These are phyloP conservation scores for Mimas tiliae DNA, from an alignment of 2,888 invertebrate species.

Conservation along the genomic window DNA sequence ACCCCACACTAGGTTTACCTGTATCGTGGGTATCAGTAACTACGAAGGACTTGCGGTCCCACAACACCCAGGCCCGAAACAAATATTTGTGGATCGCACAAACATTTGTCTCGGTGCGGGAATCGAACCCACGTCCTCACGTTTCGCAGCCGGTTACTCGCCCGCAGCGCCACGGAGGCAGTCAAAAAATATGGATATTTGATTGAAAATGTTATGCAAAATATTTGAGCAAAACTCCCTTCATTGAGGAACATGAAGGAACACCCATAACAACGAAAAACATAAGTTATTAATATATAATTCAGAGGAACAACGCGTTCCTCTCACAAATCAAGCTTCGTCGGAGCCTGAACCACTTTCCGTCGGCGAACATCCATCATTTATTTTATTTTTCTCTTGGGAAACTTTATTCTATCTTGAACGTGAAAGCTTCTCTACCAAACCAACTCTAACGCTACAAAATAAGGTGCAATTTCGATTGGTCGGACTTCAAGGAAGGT, in stretches of 20 bases:
- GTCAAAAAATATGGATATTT: no score
- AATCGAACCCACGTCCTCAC: no score
- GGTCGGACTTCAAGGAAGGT: neutral
- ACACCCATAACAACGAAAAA: neutral
- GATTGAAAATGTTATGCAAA: no score
- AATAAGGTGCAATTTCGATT: neutral
- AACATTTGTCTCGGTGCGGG: no score
- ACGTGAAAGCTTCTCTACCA: neutral
- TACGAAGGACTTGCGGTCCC: no score
- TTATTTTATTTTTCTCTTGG: constrained; percentile 26
- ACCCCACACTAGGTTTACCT: no score
- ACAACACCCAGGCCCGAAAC: no score
- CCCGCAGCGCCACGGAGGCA: no score
- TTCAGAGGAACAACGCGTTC: constrained; percentile 15
- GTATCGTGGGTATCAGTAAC: no score
- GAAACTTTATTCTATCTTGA: constrained; percentile 3
- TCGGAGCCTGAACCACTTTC: constrained; percentile 3
- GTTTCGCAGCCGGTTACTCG: no score
- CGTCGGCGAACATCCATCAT: constrained; percentile 21
- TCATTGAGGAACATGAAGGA: neutral
- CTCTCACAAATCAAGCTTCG: constrained; percentile 20
- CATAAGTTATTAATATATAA: constrained; percentile 24
- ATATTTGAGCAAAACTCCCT: no score
- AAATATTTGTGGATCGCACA: no score
- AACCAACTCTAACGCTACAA: neutral